Base-by-base conservation (phyloP, 2,113 vertebrate genomes). In the Phalacrocorax pelagicus region DNA sequence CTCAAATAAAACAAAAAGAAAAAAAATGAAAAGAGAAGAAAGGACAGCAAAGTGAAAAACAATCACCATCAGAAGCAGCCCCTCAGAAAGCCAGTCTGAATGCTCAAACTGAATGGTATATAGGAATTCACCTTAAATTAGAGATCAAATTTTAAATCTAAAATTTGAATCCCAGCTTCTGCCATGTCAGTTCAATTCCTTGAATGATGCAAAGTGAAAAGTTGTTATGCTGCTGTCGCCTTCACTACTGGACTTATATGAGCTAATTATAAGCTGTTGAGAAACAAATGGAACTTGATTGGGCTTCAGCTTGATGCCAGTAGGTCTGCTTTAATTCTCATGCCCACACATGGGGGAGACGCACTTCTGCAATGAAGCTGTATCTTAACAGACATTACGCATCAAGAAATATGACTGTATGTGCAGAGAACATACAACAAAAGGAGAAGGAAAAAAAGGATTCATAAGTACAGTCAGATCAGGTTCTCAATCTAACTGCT, bases 121-220 rank as follows among this genome's bases (percentile, higher is more conserved):
- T 2, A 81, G 32, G n/a, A 84, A 92, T 74, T 81, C 1, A 66
- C 24, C 52, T 92, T 71, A 71, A 89, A 85, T 51, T 38, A 82
- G 15, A 70, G 52, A 93, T 38, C 58, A 62, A 26, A 81, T 81
- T 96, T 92, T 70, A 81, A 52, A 81, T 47, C 20, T 70, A 84
- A 78, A 93, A 90, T 32, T 18, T 62, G 80, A 91, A 81, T 71
- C 32, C 14, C 23, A 86, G 80, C 59, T 92, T 88, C 72, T 92
- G 34, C 34, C 55, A 34, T 10, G n/a, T 51, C 67, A 66, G 30
- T 70, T 66, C 38, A 65, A 61, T 49, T 54, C 30, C 46, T 65
- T 77, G 27, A 85, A 81, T 27, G 65, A 74, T 67, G 51, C 54
- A 73, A 95, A 86, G 22, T 66, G 24, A 88, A 95, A 92, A 88